Conservation (phyloP, 2,113 vertebrate species). For the Atractosteus spatula region DNA sequence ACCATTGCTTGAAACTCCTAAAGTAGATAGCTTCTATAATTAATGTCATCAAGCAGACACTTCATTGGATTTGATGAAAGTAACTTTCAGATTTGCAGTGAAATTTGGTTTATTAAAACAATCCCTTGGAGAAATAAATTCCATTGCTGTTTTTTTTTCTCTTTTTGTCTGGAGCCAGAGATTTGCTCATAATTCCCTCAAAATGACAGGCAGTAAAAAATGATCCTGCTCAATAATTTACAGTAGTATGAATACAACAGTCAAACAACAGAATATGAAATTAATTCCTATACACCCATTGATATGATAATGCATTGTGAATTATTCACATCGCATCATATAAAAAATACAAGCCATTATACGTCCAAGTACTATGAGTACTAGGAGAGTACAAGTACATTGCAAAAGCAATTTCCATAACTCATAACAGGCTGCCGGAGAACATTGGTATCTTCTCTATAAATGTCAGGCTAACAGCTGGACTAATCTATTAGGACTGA, state of each 20-base stretch:
- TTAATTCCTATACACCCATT: constrained; percentile 12
- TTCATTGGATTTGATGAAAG: neutral
- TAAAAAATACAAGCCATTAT: neutral
- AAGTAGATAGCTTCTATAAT: rapidly evolving
- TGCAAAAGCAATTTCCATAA: neutral
- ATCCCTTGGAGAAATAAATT: neutral
- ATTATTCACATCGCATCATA: constrained; percentile 24
- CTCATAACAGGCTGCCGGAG: neutral
- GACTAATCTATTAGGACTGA: neutral
- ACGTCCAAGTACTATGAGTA: too few relatives aligned
- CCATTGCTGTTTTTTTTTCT: neutral
- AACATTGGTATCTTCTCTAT: neutral
- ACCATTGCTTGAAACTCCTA: neutral
- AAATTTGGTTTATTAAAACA: neutral
- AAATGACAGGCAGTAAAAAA: neutral
- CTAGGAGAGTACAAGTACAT: neutral
- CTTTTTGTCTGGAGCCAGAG: neutral
- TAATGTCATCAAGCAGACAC: rapidly evolving
- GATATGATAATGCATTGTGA: constrained; percentile 28
- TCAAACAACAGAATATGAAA: constrained; percentile 12
- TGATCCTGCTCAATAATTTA: constrained; percentile 4
- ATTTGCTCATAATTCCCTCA: neutral
- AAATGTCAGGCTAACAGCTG: neutral
- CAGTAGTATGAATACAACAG: neutral
- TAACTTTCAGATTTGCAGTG: constrained; percentile 13